Base-by-base conservation (phyloP, 2,888 invertebrate species). In the Dione vanillae region DNA sequence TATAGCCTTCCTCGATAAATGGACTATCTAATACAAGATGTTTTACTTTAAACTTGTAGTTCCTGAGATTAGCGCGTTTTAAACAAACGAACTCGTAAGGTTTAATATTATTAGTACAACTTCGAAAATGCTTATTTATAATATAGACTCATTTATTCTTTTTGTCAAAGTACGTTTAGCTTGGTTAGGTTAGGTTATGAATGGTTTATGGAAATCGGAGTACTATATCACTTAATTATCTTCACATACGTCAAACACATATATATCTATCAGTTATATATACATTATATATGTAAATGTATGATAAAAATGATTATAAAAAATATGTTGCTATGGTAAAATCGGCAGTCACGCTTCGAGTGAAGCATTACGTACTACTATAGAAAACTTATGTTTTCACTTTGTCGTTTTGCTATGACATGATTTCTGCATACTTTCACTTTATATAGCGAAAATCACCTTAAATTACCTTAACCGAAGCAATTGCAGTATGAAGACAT, bases 381-480 rank as follows among this genome's bases (percentile, higher is more conserved):
- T 43, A 61, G 45, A 45, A 35, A 47, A 64, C 49, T 37, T 51
- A 64, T 54, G 40, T 66, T 69, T 71, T 72, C 72, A 64, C 72
- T 45, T 66, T 62, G 59, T 37, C 62, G 49, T 64, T 51, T 47
- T 45, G 65, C 40, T 51, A 40, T 67, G 65, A 54, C 67, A 54
- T 67, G 41, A 61, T 66, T 72, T 37, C 41, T 51, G 41, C 52
- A 35, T 27, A 67, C 74, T 75, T 75, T 75, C 74, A 67, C 72
- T 69, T 64, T 54, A 64, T 62, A 52, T 65, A 20, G 47, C 62
- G 62, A 70, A 71, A 71, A 65, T 27, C 52, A 20, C 40, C 19
- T 37, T 37, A 64, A 64, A 64, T 51, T 37, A 40, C 51, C 14
- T 40, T 19, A 16, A 56, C 37, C 16, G 5, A 49, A 56, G 37